Conservation (phyloP, 2,797 vertebrate genomes). For the Enteromius thamalakanensis region DNA sequence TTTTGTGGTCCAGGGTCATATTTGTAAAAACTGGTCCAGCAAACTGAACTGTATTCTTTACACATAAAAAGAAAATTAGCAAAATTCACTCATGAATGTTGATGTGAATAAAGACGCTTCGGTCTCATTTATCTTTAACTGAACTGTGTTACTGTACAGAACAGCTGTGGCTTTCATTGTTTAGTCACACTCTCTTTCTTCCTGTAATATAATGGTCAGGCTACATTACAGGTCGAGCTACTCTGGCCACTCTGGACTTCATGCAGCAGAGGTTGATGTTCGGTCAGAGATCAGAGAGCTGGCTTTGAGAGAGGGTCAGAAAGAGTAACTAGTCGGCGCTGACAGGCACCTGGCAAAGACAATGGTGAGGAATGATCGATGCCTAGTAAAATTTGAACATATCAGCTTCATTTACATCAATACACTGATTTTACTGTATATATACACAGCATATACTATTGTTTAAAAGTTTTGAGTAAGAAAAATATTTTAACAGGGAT, state of each 20-base stretch:
- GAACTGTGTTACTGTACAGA: not conserved
- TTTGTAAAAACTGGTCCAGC: not conserved
- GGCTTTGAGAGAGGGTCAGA: conserved; percentile 35
- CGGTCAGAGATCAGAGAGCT: conserved; percentile 34
- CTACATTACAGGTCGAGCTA: conserved; percentile 7
- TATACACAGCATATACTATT: not conserved
- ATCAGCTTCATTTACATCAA: not conserved
- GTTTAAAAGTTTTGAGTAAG: not conserved
- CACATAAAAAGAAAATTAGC: not conserved
- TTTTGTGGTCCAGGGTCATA: not conserved
- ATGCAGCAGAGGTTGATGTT: not conserved
- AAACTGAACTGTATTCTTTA: not conserved
- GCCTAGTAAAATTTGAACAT: not conserved
- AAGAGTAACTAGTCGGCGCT: conserved; percentile 48
- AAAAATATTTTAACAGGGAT: not conserved
- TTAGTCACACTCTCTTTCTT: conserved; percentile 41
- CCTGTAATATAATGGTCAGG: conserved; percentile 34
- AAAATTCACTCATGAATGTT: not conserved
- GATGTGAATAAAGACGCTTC: not conserved
- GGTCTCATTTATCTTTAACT: not conserved
- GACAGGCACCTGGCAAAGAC: conserved; percentile 49
- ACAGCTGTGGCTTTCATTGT: conserved; percentile 47
- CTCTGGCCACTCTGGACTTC: not conserved
- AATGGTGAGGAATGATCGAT: conserved; percentile 17
- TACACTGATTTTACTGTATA: not conserved